A percentile compares a stretch with the other conserved stretches of the same genome.
phyloP scores from a whole-genome alignment of 2,797 vertebrate genomes.

The Diplodus sargus region DNA sequence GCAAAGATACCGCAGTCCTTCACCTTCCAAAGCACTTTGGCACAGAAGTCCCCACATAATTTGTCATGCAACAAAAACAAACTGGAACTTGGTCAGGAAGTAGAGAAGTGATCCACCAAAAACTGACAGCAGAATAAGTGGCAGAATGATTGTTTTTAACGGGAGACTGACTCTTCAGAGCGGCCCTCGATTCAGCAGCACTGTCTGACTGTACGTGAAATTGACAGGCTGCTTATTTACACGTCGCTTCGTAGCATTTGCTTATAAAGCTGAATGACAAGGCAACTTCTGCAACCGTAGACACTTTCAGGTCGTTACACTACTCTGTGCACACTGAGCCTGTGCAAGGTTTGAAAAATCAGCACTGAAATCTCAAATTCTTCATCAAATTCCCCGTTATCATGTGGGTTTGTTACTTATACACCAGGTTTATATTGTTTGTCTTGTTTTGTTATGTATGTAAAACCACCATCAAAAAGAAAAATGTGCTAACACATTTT shows the following conservation, averaged over 20 bases:
- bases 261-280: not conserved
- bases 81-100: constrained; percentile 3
- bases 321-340: not conserved
- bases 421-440: too few relatives aligned
- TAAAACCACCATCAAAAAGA: too few relatives aligned
- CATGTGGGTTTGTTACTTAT: too few relatives aligned
- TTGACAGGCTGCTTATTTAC: not conserved
- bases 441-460: too few relatives aligned
- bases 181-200: not conserved
- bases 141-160: not conserved
- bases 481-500: too few relatives aligned
- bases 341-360: too few relatives aligned
- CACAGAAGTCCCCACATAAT: not conserved
- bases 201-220: not conserved
- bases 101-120: not conserved
- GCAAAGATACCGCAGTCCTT: not conserved
- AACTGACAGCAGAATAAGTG: not conserved
- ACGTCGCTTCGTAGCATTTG: too few relatives aligned
- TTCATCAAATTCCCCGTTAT: too few relatives aligned
- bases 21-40: not conserved
- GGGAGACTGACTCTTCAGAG: not conserved
- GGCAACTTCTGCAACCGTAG: not conserved
- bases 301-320: too few relatives aligned
- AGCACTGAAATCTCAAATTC: too few relatives aligned
- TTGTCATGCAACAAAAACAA: not conserved